These are phyloP conservation scores for Vireo griseus DNA, from an alignment of 2,797 vertebrate species.

Conservation along the genomic window DNA sequence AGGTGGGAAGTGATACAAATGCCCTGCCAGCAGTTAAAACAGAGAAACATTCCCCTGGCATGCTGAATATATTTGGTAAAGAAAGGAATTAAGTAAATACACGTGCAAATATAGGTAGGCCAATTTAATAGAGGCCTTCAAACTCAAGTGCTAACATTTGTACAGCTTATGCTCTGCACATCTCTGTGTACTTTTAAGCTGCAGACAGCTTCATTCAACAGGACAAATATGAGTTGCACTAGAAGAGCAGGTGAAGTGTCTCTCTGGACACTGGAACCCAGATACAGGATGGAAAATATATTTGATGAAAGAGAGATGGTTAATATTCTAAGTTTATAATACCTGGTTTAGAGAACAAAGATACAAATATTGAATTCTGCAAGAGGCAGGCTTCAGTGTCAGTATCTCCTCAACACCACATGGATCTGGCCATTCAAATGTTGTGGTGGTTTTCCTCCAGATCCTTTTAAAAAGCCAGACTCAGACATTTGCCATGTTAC, in stretches of 20 bases:
- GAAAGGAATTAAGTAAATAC: not conserved
- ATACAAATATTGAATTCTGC: not conserved
- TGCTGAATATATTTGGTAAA: not conserved
- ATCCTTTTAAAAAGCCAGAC: not conserved
- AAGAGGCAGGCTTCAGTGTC: not conserved
- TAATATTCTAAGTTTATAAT: not conserved
- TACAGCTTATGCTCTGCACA: not conserved
- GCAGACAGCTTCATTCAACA: constrained; percentile 17
- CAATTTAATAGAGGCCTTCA: not conserved
- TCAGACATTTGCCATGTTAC: not conserved
- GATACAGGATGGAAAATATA: not conserved
- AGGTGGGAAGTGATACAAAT: not conserved
- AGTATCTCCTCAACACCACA: fast-evolving
- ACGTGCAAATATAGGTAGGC: not conserved
- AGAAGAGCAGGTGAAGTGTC: not conserved
- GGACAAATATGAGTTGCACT: not conserved
- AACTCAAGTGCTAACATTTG: constrained; percentile 34
- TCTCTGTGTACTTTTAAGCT: not conserved
- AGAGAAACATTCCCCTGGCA: not conserved
- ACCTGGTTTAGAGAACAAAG: not conserved
- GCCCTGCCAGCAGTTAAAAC: not conserved
- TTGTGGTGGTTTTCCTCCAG: not conserved
- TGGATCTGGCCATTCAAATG: not conserved
- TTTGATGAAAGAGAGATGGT: not conserved
- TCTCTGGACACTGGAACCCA: not conserved